Evolutionary conservation across 2,888 invertebrate genomes (phyloP).

Genomic region (Colostygia pectinataria): DNA sequence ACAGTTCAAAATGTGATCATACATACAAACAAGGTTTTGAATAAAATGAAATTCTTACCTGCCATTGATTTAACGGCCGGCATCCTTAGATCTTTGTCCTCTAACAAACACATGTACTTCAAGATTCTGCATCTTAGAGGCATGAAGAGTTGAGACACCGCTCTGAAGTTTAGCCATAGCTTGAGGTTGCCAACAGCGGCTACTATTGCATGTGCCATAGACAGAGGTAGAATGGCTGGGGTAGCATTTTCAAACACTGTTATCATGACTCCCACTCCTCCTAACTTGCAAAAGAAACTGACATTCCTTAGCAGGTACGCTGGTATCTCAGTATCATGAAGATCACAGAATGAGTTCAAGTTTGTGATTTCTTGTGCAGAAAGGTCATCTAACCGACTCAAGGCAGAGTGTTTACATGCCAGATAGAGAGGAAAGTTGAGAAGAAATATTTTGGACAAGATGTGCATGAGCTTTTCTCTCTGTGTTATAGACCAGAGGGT

Average conservation of each 20-base stretch:
- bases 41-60: constrained; percentile 73
- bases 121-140: constrained; percentile 93
- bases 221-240: constrained; percentile 90
- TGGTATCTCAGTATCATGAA: constrained; percentile 96
- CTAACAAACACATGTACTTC: constrained; percentile 96
- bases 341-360: constrained; percentile 92
- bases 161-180: constrained; percentile 95
- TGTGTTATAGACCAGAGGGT: constrained; percentile 90
- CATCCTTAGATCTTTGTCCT: constrained; percentile 94
- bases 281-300: constrained; percentile 95
- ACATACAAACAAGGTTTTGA: too few species aligned
- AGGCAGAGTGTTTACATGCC: constrained; percentile 92
- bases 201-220: constrained; percentile 95
- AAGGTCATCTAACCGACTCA: constrained; percentile 91
- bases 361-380: constrained; percentile 92
- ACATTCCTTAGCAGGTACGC: constrained; percentile 95
- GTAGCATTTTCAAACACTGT: constrained; percentile 91
- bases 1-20: too few species aligned
- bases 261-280: constrained; percentile 94
- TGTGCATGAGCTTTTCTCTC: constrained; percentile 93
- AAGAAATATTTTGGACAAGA: constrained; percentile 93
- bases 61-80: constrained; percentile 96
- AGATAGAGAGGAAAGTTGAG: constrained; percentile 95
- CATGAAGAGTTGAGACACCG: constrained; percentile 93
- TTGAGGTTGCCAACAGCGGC: constrained; percentile 96